Percentiles rank a stretch among this genome's conserved stretches.
These are phyloP conservation scores for Zelleria hepariella DNA, from an alignment of 2,888 invertebrate genomes.

Conservation along the genomic window DNA sequence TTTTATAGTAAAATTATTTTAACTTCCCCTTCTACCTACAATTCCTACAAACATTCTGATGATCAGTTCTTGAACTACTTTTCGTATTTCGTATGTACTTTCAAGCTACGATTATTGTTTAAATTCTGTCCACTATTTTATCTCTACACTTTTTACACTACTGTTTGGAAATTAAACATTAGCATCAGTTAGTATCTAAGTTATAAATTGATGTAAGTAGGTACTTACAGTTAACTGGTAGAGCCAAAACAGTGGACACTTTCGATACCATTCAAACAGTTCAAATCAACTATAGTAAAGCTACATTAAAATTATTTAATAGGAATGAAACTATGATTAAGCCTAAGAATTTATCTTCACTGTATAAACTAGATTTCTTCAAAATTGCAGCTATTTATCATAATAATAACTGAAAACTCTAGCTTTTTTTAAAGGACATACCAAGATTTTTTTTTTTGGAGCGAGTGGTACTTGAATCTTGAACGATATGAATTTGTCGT, in stretches of 20 bases:
- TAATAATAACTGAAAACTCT: conserved; percentile 6
- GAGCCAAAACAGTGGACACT: background rate
- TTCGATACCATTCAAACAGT: background rate
- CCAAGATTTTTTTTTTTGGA: too few relatives aligned
- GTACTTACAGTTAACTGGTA: background rate
- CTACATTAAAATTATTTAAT: conserved; percentile 2
- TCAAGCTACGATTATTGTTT: too few relatives aligned
- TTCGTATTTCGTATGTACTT: too few relatives aligned
- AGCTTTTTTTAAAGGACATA: background rate
- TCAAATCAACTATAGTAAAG: background rate
- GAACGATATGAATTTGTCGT: too few relatives aligned
- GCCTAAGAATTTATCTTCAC: background rate
- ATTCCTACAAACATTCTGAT: background rate
- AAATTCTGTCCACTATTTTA: background rate
- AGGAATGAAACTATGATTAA: conserved; percentile 1
- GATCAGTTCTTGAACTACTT: background rate
- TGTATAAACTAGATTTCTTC: background rate
- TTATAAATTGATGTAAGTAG: too few relatives aligned
- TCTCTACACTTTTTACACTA: background rate
- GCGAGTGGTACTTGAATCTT: too few relatives aligned
- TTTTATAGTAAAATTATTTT: background rate
- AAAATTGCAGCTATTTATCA: conserved; percentile 10
- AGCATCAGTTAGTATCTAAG: background rate
- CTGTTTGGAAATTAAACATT: background rate
- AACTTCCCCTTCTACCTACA: background rate